Percentiles rank a stretch among this genome's conserved stretches.
Evolutionary conservation across 2,797 vertebrate species (phyloP).

Genomic region (Sternotherus odoratus): DNA sequence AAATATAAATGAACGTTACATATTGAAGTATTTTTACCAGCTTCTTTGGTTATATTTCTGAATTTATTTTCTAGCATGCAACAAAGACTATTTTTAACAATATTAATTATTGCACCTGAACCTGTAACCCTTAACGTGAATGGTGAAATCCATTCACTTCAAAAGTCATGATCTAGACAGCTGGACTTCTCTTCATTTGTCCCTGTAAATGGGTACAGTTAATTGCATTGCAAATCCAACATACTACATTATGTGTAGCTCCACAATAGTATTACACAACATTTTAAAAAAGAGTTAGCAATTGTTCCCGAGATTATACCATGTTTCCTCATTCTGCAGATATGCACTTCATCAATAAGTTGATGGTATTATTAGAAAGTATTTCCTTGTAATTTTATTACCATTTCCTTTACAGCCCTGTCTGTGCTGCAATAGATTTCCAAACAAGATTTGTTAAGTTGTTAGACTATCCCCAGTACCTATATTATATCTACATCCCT

Average conservation of each 20-base stretch:
- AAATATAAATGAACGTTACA: not conserved
- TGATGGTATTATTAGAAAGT: not conserved
- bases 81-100: not conserved
- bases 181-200: not conserved
- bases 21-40: not conserved
- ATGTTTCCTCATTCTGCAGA: not conserved
- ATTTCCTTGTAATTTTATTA: not conserved
- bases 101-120: not conserved
- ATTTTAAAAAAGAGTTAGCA: not conserved
- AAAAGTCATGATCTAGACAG: not conserved
- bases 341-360: not conserved
- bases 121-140: not conserved
- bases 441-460: not conserved
- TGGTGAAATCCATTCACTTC: not conserved
- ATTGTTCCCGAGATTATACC: not conserved
- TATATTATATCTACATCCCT: not conserved
- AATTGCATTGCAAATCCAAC: not conserved
- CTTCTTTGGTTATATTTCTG: not conserved
- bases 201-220: not conserved
- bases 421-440: not conserved
- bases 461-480: not conserved
- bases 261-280: not conserved
- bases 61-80: not conserved
- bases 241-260: not conserved
- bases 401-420: accelerated